Conservation (phyloP, 2,797 vertebrate genomes). For the Acridotheres tristis region DNA sequence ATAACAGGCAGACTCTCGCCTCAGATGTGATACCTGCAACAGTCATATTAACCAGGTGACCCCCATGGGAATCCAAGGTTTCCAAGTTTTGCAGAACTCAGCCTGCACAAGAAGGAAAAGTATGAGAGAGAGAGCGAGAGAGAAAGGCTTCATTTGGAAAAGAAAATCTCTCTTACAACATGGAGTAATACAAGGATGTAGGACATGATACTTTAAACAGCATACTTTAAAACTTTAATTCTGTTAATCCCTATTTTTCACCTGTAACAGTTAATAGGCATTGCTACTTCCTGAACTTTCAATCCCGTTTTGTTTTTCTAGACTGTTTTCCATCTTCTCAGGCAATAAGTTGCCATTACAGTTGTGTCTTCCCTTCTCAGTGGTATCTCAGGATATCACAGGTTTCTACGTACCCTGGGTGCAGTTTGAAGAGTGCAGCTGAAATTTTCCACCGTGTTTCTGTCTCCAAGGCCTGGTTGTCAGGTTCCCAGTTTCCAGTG, state of each 20-base stretch:
- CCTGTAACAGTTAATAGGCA: no score
- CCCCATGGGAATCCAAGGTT: no score
- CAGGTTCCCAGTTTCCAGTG: neutral
- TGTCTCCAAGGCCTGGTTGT: neutral
- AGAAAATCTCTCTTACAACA: neutral
- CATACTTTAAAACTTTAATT: fast-evolving
- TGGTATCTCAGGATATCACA: neutral
- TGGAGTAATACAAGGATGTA: neutral
- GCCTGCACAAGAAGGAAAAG: neutral
- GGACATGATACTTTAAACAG: neutral
- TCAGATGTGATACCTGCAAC: neutral
- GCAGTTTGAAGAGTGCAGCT: neutral
- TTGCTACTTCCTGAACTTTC: neutral
- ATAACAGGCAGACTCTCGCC: neutral
- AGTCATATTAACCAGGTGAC: neutral
- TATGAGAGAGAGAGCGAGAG: neutral
- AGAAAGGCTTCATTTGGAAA: neutral
- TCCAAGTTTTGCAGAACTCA: neutral
- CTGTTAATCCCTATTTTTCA: neutral
- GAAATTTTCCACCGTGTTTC: neutral
- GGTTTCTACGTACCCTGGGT: fast-evolving
- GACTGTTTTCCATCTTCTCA: neutral
- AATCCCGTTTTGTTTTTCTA: neutral
- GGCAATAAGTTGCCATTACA: neutral
- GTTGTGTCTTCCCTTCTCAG: neutral